Evolutionary conservation across 2,797 vertebrate genomes (phyloP).

Genomic region (Aerospiza tachiro): DNA sequence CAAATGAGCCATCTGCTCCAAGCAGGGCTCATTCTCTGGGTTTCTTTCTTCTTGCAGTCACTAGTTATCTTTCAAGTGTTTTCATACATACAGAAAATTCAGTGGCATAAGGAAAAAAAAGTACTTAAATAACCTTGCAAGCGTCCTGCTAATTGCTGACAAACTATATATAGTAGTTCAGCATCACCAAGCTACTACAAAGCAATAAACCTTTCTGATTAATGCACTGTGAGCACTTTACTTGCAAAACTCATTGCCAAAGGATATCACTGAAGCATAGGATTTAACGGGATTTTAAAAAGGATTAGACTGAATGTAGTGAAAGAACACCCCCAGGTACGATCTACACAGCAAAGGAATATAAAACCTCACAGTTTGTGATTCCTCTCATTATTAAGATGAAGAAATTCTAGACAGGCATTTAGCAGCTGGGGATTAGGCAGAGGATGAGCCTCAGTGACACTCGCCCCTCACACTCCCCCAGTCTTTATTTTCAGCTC

Average conservation of each 20-base stretch:
- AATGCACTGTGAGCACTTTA: not conserved
- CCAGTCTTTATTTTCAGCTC: not conserved
- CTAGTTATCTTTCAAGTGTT: not conserved
- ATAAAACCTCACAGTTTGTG: not conserved
- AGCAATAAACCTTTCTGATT: slow-evolving; percentile 1
- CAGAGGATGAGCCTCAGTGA: not conserved
- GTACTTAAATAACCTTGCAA: not conserved
- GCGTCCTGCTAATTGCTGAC: not conserved
- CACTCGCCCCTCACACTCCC: not conserved
- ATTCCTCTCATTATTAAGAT: not conserved
- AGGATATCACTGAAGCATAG: not conserved
- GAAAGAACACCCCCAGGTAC: slow-evolving; percentile 26
- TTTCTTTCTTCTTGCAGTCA: not conserved
- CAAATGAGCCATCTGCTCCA: rapidly evolving
- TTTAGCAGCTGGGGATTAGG: not conserved
- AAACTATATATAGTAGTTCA: not conserved
- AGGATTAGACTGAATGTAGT: not conserved
- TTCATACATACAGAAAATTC: not conserved
- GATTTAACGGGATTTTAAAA: slow-evolving; percentile 33
- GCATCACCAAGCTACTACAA: not conserved
- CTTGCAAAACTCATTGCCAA: slow-evolving; percentile 44
- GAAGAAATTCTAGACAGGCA: not conserved
- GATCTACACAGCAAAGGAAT: not conserved
- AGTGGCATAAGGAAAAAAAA: not conserved
- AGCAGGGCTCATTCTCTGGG: not conserved